Percentiles rank a stretch among this genome's conserved stretches.
phyloP scores from a whole-genome alignment of 2,888 invertebrate genomes.

The Brenthis hecate region DNA sequence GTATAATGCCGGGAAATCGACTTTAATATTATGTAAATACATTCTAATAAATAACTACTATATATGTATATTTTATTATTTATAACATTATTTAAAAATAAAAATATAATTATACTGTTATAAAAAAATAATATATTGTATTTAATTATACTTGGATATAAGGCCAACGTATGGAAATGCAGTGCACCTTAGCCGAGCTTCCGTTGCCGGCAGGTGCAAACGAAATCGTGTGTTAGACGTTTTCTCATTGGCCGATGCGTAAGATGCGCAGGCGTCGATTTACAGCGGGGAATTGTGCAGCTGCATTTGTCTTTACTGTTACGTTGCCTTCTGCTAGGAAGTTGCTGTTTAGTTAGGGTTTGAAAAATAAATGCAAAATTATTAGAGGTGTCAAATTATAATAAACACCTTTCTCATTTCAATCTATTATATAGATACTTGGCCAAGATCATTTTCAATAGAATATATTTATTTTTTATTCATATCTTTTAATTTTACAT shows the following conservation, averaged over 20 bases:
- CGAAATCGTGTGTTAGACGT: conserved; percentile 49
- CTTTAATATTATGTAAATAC: too few relatives aligned
- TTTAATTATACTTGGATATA: neutral
- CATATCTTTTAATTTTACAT: too few relatives aligned
- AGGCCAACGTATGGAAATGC: conserved; percentile 27
- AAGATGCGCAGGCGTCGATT: conserved; percentile 67
- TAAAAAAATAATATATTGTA: neutral
- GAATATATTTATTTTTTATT: too few relatives aligned
- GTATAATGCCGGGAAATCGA: conserved; percentile 2
- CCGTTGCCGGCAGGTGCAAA: conserved; percentile 73
- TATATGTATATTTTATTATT: neutral
- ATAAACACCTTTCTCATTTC: neutral
- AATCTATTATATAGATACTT: neutral
- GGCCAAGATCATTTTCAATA: too few relatives aligned
- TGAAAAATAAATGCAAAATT: conserved; percentile 47
- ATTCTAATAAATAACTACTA: neutral
- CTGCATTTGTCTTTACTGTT: conserved; percentile 63
- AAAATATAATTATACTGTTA: neutral
- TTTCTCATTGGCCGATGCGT: conserved; percentile 49
- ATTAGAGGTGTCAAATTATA: conserved; percentile 1
- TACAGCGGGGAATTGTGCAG: conserved; percentile 58
- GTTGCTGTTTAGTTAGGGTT: conserved; percentile 60
- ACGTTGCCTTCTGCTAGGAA: conserved; percentile 53
- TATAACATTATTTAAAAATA: neutral
- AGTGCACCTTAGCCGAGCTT: conserved; percentile 49